Evolutionary conservation across 2,113 vertebrate genomes (phyloP).

Genomic region (Psittacula cyanocephala): DNA sequence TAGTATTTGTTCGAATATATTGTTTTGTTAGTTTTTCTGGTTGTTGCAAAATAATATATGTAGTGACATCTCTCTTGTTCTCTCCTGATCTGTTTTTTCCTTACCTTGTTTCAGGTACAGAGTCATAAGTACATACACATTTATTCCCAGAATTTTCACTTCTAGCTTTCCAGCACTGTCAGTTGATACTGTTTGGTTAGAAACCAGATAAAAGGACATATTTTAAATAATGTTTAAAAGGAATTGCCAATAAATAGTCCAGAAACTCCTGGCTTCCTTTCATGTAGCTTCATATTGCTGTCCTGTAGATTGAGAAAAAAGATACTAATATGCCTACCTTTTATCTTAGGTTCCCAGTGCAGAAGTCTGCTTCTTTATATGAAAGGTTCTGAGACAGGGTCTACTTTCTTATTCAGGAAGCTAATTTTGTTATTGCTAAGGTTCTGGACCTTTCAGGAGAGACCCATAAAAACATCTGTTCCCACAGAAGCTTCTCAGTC

Average conservation of each 20-base stretch:
- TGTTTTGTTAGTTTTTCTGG: not conserved
- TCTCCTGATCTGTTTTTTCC: not conserved
- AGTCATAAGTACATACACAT: not conserved
- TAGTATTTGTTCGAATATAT: not conserved
- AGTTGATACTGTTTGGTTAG: not conserved
- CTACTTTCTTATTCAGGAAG: not conserved
- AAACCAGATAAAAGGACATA: not conserved
- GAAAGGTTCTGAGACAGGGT: not conserved
- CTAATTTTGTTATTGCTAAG: not conserved
- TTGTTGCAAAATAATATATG: not conserved
- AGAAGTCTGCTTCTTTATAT: not conserved
- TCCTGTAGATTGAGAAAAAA: not conserved
- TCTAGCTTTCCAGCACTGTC: not conserved
- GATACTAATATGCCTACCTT: not conserved
- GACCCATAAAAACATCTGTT: not conserved
- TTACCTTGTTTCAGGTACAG: not conserved
- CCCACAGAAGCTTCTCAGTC: not conserved
- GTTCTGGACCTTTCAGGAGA: not conserved
- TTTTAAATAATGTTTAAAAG: not conserved
- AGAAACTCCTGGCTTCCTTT: not conserved
- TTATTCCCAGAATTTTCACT: not conserved
- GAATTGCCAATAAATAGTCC: not conserved
- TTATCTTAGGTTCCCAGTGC: not conserved
- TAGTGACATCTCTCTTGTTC: not conserved
- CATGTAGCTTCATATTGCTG: not conserved